Conservation (phyloP, 2,113 vertebrate species). For the Cyanoramphus novaezelandiae region DNA sequence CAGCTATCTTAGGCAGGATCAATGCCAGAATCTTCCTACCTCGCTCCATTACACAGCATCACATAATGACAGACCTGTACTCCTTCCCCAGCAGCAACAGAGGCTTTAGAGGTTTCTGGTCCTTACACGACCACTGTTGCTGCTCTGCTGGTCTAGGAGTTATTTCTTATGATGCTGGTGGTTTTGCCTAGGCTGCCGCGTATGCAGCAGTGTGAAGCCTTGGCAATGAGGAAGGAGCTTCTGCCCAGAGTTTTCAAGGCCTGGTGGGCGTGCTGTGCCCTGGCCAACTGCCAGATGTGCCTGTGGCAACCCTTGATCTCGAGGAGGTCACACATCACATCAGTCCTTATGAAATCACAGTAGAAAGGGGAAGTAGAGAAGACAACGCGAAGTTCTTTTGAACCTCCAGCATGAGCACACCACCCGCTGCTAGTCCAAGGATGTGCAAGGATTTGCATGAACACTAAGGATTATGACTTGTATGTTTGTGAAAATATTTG, state of each 20-base stretch:
- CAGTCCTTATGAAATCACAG: background rate
- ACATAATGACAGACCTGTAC: background rate
- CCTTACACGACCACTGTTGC: background rate
- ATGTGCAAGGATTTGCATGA: background rate
- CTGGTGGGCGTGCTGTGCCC: background rate
- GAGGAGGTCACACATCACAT: background rate
- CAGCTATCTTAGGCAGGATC: background rate
- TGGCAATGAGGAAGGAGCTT: background rate
- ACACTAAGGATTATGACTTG: background rate
- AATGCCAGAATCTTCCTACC: background rate
- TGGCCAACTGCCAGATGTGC: background rate
- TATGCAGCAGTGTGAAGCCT: background rate
- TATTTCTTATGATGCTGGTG: background rate
- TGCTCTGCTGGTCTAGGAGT: background rate
- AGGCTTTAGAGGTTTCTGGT: background rate
- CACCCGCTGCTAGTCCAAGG: background rate
- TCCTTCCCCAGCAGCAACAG: background rate
- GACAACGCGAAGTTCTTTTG: background rate
- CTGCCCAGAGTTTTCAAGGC: background rate
- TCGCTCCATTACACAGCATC: background rate
- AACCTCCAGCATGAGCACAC: background rate
- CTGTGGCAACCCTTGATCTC: background rate
- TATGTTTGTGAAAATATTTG: background rate
- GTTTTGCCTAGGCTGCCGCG: background rate
- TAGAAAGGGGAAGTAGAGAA: background rate